Evolutionary conservation across 2,888 invertebrate genomes (phyloP).

Genomic region (Drosophila kambysellisi): DNA sequence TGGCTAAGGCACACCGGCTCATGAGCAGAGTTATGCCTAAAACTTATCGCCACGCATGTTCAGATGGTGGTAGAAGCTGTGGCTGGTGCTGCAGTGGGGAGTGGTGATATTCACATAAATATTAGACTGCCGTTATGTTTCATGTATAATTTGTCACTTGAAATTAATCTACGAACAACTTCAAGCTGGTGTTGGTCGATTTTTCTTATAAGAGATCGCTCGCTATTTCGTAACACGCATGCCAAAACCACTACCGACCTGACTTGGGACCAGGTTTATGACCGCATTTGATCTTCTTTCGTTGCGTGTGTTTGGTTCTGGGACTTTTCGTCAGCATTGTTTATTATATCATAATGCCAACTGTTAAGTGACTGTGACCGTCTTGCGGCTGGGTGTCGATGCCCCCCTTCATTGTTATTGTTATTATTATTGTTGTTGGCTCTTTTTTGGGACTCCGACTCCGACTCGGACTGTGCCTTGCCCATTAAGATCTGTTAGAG

Average conservation of each 20-base stretch:
- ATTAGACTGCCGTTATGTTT: conserved; percentile 73
- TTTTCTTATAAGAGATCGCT: conserved; percentile 51
- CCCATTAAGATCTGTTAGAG: conserved; percentile 65
- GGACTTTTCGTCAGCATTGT: conserved; percentile 52
- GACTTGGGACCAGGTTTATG: conserved; percentile 23
- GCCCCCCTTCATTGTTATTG: conserved; percentile 38
- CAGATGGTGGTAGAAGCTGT: conserved; percentile 12
- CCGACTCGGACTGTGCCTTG: conserved; percentile 29
- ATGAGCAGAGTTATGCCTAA: conserved; percentile 26
- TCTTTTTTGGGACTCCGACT: conserved; percentile 39
- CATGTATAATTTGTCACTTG: conserved; percentile 75
- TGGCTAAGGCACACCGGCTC: conserved; percentile 22
- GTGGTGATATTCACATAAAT: conserved; percentile 73
- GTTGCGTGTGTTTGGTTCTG: conserved; percentile 17
- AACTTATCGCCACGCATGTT: conserved; percentile 58
- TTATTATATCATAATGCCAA: conserved; percentile 70
- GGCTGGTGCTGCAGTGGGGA: conserved; percentile 25
- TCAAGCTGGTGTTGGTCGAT: conserved; percentile 49
- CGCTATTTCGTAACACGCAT: conserved; percentile 40
- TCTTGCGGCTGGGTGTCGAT: conserved; percentile 59
- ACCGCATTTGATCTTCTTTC: conserved; percentile 49
- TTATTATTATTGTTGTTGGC: conserved; percentile 25
- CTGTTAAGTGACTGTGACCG: conserved; percentile 77
- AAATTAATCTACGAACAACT: conserved; percentile 69
- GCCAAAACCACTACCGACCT: conserved; percentile 31